A percentile compares a stretch with the other conserved stretches of the same genome.
Evolutionary conservation across 2,888 invertebrate species (phyloP).

Genomic region (Drosophila stalkeri): DNA sequence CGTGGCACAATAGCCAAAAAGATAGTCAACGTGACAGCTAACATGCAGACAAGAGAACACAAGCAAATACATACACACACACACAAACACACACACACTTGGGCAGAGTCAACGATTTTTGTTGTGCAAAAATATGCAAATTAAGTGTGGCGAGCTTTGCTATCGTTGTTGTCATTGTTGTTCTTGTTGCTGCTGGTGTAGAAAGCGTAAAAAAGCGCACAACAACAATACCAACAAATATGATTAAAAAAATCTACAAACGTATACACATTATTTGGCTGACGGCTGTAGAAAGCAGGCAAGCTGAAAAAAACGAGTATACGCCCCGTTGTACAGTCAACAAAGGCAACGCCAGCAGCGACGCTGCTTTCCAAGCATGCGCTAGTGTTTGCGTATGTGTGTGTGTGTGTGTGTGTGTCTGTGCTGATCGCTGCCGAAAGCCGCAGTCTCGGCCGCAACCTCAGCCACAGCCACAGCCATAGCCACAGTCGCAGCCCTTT

Average conservation of each 20-base stretch:
- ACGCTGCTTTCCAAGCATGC: constrained; percentile 17
- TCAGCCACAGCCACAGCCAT: constrained; percentile 26
- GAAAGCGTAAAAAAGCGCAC: constrained; percentile 68
- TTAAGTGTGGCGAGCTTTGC: constrained; percentile 73
- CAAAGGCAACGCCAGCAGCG: constrained; percentile 41
- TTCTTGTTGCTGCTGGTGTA: constrained; percentile 54
- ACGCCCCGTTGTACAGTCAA: constrained; percentile 78
- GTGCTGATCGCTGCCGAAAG: constrained; percentile 52
- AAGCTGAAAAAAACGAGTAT: constrained; percentile 75
- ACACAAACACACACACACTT: constrained; percentile 16
- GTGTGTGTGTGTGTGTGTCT: constrained; percentile 26
- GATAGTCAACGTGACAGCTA: constrained; percentile 72
- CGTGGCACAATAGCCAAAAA: constrained; percentile 58
- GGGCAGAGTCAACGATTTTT: constrained; percentile 45
- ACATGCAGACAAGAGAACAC: constrained; percentile 58
- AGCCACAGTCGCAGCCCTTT: constrained; percentile 44
- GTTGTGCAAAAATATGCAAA: constrained; percentile 77
- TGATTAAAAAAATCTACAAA: constrained; percentile 38
- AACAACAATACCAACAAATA: constrained; percentile 43
- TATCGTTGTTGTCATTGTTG: constrained; percentile 23
- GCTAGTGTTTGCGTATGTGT: constrained; percentile 21
- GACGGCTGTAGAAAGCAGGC: constrained; percentile 70
- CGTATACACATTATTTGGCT: constrained; percentile 72
- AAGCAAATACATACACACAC: constrained; percentile 13
- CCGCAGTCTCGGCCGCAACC: constrained; percentile 38